Evolutionary conservation across 2,888 invertebrate genomes (phyloP), one percentile per base, ranked within the genome.

Genomic region (Chymomyza fuscimana): DNA sequence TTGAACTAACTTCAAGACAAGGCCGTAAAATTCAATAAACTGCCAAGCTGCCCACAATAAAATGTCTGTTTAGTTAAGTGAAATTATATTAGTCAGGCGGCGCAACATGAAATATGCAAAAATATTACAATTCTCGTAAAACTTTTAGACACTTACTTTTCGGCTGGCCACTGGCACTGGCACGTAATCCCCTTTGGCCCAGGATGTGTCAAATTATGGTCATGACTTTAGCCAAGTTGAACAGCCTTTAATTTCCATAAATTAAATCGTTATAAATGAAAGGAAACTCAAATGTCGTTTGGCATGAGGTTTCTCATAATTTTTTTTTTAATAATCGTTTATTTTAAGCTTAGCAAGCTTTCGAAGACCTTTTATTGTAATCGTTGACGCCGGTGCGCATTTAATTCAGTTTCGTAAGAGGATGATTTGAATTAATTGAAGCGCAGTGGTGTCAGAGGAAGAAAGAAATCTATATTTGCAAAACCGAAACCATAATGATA

Each of bases 211-310:
- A 72, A 76, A 62, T 68, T 63, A 67, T 59, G 22, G 54, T 63
- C 40, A 58, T 52, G 61, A 46, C 40, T 46, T 46, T 46, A 74
- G 59, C 36, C 64, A 52, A 69, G 32, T 58, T 58, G 64, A 65
- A 64, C 73, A 69, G 36, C 40, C 64, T 70, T 72, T 72, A 78
- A 81, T 83, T 86, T 83, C 64, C 83, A 82, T 79, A 79, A 83
- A 75, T 81, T 78, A 78, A 76, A 74, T 70, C 71, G 78, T 74
- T 70, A 79, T 82, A 76, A 72, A 71, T 76, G 70, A 65, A 69
- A 59, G 74, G 32, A 58, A 71, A 70, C 78, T 86, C 77, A 81
- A 74, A 79, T 77, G 79, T 67, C 78, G 73, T 65, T 81, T 73
- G 63, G 67, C 69, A 76, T 56, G 71, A 63, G 50, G 10, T 46